A percentile compares a stretch with the other conserved stretches of the same genome.
Conservation (phyloP, 2,888 invertebrate species). For the Tricholauxania praeusta region DNA sequence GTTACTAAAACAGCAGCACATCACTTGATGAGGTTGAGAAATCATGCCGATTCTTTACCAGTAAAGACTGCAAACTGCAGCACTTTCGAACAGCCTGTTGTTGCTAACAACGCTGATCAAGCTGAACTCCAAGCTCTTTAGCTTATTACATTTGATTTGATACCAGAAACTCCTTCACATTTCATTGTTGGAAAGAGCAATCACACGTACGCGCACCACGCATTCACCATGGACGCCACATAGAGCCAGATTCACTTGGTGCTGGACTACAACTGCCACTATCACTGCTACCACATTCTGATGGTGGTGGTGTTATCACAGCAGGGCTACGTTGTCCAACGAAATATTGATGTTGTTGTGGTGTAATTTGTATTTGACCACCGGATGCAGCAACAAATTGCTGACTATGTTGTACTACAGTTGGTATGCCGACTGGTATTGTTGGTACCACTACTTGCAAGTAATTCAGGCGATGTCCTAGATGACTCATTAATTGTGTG, state of each 20-base stretch:
- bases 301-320: conserved; percentile 65
- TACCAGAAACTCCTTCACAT: conserved; percentile 38
- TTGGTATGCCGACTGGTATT: conserved; percentile 36
- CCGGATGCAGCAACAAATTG: conserved; percentile 30
- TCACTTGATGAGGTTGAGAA: too few relatives aligned
- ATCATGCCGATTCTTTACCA: not conserved
- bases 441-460: conserved; percentile 66
- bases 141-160: conserved; percentile 28
- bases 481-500: conserved; percentile 90
- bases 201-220: not conserved
- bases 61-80: not conserved
- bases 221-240: conserved; percentile 67
- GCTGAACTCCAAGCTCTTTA: not conserved
- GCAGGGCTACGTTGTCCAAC: conserved; percentile 49
- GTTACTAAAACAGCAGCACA: too few relatives aligned
- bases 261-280: conserved; percentile 66
- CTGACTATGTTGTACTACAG: conserved; percentile 39
- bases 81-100: conserved; percentile 43
- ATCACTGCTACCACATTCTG: conserved; percentile 65
- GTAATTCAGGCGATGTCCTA: conserved; percentile 84
- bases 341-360: conserved; percentile 34
- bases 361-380: conserved; percentile 37
- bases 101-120: not conserved
- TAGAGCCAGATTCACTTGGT: conserved; percentile 63
- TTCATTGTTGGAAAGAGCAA: conserved; percentile 7